These are phyloP conservation scores for Chrysotoxum bicinctum DNA, from an alignment of 2,888 invertebrate genomes.

Conservation along the genomic window DNA sequence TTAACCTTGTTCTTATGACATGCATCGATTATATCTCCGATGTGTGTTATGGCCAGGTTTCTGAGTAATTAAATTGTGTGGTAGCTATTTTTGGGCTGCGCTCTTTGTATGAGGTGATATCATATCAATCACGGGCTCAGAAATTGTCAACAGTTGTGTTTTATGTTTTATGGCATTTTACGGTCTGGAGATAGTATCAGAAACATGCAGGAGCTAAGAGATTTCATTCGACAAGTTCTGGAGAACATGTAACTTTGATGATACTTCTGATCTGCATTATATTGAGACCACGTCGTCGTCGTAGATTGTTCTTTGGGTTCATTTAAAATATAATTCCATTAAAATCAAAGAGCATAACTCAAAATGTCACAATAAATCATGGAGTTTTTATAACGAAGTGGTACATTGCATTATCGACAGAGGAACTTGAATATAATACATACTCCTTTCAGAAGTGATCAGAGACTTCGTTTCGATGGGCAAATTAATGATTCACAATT, in stretches of 20 bases:
- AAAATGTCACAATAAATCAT: constrained; percentile 51
- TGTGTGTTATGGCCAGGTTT: constrained; percentile 60
- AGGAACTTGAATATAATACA: constrained; percentile 1
- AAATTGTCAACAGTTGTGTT: constrained; percentile 65
- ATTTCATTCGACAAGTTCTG: constrained; percentile 46
- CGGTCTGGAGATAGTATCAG: constrained; percentile 49
- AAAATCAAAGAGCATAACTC: background rate
- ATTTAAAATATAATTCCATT: constrained; percentile 27
- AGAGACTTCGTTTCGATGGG: constrained; percentile 51
- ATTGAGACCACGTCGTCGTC: background rate
- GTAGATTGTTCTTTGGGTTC: constrained; percentile 39
- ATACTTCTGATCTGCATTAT: constrained; percentile 11
- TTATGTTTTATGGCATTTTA: constrained; percentile 57
- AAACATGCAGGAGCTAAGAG: constrained; percentile 58
- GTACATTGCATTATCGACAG: background rate
- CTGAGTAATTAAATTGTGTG: constrained; percentile 70
- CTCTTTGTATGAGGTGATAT: constrained; percentile 66
- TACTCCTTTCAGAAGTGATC: constrained; percentile 46
- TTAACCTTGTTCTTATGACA: constrained; percentile 70
- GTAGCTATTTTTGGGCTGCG: constrained; percentile 69
- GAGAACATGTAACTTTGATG: constrained; percentile 61
- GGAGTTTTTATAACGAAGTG: constrained; percentile 27
- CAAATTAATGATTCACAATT: constrained; percentile 71
- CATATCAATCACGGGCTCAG: constrained; percentile 60
- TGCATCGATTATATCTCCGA: constrained; percentile 66